Conservation (phyloP, 2,113 vertebrate genomes). For the Sturnus vulgaris region DNA sequence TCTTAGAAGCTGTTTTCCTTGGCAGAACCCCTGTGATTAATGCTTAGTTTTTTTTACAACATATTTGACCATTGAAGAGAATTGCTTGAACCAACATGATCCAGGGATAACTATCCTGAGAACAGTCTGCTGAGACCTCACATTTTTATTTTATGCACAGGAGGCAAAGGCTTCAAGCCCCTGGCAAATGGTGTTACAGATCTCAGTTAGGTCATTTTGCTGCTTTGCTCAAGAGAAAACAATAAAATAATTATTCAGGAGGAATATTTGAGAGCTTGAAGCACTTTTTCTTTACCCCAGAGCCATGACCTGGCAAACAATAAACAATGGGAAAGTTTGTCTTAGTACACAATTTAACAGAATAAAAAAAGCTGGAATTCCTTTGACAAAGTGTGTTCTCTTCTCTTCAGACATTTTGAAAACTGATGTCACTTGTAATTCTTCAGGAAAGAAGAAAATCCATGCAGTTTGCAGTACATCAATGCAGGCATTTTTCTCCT, state of each 20-base stretch:
- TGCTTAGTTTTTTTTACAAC: neutral
- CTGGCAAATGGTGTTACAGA: neutral
- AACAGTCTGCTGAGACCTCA: neutral
- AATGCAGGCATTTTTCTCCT: conserved; percentile 70
- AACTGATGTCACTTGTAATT: conserved; percentile 77
- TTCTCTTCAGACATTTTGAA: conserved; percentile 69
- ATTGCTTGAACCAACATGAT: neutral
- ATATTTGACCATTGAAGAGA: neutral
- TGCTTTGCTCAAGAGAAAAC: neutral
- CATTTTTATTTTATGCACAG: neutral
- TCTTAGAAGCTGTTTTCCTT: neutral
- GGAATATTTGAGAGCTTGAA: conserved; percentile 38
- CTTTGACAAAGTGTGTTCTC: conserved; percentile 69
- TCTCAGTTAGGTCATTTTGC: neutral
- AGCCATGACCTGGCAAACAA: conserved; percentile 55
- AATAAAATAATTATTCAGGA: conserved; percentile 50
- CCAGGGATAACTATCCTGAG: neutral
- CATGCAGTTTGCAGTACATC: conserved; percentile 62
- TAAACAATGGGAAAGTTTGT: conserved; percentile 73
- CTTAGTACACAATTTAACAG: conserved; percentile 57
- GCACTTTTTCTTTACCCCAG: conserved; percentile 6
- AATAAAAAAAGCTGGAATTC: conserved; percentile 46
- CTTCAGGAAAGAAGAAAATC: conserved; percentile 55
- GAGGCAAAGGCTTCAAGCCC: neutral
- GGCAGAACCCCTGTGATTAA: neutral